These are phyloP conservation scores for Dicentrarchus labrax DNA, from an alignment of 2,113 vertebrate species.

Conservation along the genomic window DNA sequence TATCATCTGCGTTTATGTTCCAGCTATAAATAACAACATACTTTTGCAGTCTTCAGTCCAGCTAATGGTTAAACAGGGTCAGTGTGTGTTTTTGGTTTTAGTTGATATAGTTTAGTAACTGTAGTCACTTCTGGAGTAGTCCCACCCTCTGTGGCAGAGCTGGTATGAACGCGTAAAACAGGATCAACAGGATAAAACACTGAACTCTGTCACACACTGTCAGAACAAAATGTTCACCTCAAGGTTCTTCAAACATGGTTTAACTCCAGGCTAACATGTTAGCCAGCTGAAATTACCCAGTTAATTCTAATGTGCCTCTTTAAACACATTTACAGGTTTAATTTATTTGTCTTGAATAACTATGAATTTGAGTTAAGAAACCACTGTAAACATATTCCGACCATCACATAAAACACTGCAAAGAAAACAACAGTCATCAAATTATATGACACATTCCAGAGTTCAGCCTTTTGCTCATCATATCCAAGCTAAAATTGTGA, in stretches of 20 bases:
- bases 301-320: too few species aligned
- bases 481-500: too few species aligned
- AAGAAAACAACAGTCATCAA: too few species aligned
- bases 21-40: background rate
- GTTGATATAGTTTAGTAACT: too few species aligned
- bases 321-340: too few species aligned
- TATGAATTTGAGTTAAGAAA: too few species aligned
- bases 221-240: too few species aligned
- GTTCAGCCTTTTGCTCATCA: background rate
- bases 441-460: background rate
- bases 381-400: too few species aligned
- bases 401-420: too few species aligned
- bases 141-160: background rate
- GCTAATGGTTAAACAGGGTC: background rate
- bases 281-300: too few species aligned
- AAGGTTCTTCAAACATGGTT: background rate
- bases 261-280: background rate
- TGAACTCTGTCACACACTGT: background rate
- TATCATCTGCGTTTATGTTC: background rate
- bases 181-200: background rate
- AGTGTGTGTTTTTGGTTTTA: background rate
- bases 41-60: background rate
- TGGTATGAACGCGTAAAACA: background rate
- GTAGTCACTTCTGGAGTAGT: too few species aligned
- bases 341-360: too few species aligned